phyloP scores from a whole-genome alignment of 1,140 invertebrate species.

The Brachionus manjavacas region DNA sequence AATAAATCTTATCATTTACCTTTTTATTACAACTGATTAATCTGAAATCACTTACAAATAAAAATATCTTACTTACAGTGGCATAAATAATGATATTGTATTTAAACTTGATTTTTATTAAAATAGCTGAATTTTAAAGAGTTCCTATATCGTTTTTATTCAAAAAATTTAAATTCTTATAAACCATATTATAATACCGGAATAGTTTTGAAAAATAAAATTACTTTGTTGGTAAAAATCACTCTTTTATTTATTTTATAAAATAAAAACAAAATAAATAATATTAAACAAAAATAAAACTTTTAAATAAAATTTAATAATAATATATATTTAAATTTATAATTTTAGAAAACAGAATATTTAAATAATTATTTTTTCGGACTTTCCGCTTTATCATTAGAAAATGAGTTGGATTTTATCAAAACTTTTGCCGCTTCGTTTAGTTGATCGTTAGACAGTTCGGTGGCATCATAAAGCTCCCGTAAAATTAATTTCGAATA shows the following conservation, averaged over 20 bases:
- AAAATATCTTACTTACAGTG: too few relatives aligned
- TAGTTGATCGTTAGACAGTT: constrained; percentile 15
- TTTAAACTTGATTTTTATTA: too few relatives aligned
- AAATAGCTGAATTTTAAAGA: too few relatives aligned
- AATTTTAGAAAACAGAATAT: background rate
- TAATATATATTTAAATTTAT: background rate
- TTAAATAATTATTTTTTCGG: background rate
- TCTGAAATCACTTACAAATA: too few relatives aligned
- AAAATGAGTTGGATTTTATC: constrained; percentile 22
- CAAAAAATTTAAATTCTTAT: too few relatives aligned
- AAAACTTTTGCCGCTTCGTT: constrained; percentile 22
- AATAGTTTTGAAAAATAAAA: too few relatives aligned
- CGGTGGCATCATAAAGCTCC: constrained; percentile 29
- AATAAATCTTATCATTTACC: too few relatives aligned
- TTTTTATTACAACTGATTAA: too few relatives aligned
- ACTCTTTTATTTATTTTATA: background rate
- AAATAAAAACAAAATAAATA: background rate
- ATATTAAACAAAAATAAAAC: background rate
- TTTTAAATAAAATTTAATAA: background rate
- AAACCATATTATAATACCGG: too few relatives aligned
- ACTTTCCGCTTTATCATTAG: background rate
- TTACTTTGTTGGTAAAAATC: background rate
- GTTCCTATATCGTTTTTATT: too few relatives aligned
- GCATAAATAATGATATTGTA: too few relatives aligned
- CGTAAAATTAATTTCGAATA: constrained; percentile 36